These are phyloP conservation scores for Scaptomyza tumidula DNA, from an alignment of 2,888 invertebrate species.

Conservation along the genomic window DNA sequence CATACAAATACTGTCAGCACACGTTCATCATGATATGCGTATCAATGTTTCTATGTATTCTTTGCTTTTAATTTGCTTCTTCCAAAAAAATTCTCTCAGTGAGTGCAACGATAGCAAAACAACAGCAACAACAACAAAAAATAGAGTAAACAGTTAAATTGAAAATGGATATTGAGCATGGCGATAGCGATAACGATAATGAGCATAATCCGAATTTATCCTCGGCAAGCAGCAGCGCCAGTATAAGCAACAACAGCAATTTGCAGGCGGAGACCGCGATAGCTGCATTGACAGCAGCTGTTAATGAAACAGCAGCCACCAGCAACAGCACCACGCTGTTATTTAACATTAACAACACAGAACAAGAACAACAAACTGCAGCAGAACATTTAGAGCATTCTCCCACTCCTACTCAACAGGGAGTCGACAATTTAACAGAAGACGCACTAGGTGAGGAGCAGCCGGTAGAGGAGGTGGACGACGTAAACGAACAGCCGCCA, in stretches of 20 bases:
- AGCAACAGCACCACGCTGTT: conserved; percentile 34
- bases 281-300: conserved; percentile 41
- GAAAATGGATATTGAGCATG: conserved; percentile 61
- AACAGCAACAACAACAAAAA: conserved; percentile 31
- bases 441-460: conserved; percentile 27
- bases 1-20: conserved; percentile 20
- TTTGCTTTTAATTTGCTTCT: conserved; percentile 57
- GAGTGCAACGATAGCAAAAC: conserved; percentile 18
- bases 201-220: conserved; percentile 72
- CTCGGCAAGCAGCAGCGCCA: conserved; percentile 75
- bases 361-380: conserved; percentile 52
- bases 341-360: conserved; percentile 39
- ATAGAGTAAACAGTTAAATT: conserved; percentile 26
- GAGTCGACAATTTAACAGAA: conserved; percentile 17
- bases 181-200: conserved; percentile 71
- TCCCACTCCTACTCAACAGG: conserved; percentile 76
- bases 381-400: conserved; percentile 66
- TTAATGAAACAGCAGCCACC: conserved; percentile 40
- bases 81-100: conserved; percentile 51
- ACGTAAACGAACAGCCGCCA: conserved; percentile 18
- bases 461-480: conserved; percentile 14
- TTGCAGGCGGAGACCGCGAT: conserved; percentile 34
- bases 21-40: conserved; percentile 29
- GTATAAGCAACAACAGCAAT: conserved; percentile 64
- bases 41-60: conserved; percentile 41